These are phyloP conservation scores for Callyntrura sp. DNA, from an alignment of 2,888 invertebrate species.

Conservation along the genomic window DNA sequence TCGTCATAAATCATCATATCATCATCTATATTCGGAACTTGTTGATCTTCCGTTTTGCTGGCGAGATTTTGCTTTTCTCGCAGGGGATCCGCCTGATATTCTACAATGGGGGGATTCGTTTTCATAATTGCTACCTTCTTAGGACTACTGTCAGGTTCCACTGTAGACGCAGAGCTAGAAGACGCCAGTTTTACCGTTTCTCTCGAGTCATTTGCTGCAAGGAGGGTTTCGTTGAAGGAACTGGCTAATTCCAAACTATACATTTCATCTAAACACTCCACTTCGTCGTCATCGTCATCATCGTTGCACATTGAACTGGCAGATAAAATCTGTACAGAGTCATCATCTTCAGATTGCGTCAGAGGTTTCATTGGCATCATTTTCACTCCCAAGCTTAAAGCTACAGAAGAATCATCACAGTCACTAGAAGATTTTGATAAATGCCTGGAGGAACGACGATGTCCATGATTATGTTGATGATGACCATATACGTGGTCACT, in stretches of 20 bases:
- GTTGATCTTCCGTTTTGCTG: conserved; percentile 13
- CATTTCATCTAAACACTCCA: conserved; percentile 49
- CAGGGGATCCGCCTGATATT: conserved; percentile 35
- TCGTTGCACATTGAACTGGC: conserved; percentile 52
- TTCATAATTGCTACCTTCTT: conserved; percentile 50
- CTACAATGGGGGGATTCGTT: conserved; percentile 17
- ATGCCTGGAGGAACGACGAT: conserved; percentile 56
- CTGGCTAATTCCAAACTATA: conserved; percentile 4
- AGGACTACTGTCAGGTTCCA: not conserved
- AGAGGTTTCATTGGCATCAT: conserved; percentile 63
- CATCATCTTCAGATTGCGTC: conserved; percentile 63
- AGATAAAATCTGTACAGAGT: conserved; percentile 38
- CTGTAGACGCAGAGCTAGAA: not conserved
- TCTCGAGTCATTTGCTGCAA: not conserved
- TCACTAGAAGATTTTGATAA: conserved; percentile 74
- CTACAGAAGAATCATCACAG: conserved; percentile 74
- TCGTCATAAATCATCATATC: not conserved
- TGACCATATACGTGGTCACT: conserved; percentile 49
- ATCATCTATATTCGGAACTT: conserved; percentile 40
- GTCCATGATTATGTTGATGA: conserved; percentile 40
- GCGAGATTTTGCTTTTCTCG: not conserved
- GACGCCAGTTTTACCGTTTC: not conserved
- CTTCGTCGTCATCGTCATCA: conserved; percentile 38
- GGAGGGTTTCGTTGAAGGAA: not conserved
- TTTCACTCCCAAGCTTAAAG: conserved; percentile 59